These are phyloP conservation scores for Lanistes nyassanus DNA, from an alignment of 1,140 invertebrate genomes.

Conservation along the genomic window DNA sequence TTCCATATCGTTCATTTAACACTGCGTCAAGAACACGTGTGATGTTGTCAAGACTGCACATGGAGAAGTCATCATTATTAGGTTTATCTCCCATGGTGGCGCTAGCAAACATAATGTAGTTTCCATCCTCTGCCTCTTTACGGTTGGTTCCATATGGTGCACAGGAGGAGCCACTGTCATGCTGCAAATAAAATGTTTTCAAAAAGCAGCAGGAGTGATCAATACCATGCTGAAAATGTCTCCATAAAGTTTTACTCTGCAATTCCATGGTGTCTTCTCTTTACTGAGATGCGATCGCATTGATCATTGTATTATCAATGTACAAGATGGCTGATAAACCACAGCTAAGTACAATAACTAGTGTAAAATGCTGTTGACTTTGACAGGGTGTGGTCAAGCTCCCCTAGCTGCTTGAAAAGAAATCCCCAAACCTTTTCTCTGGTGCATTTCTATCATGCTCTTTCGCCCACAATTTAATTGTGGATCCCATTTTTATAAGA, in stretches of 20 bases:
- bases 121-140: slow-evolving; percentile 89
- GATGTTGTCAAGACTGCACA: slow-evolving; percentile 89
- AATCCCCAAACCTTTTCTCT: too few species aligned
- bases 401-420: too few species aligned
- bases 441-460: too few species aligned
- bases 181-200: slow-evolving; percentile 72
- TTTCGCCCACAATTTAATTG: too few species aligned
- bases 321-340: too few species aligned
- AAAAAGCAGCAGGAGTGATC: too few species aligned
- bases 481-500: too few species aligned
- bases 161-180: slow-evolving; percentile 91
- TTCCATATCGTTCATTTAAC: slow-evolving; percentile 81
- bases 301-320: too few species aligned
- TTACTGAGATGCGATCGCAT: too few species aligned
- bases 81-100: slow-evolving; percentile 65
- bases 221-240: neutral
- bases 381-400: too few species aligned
- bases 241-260: neutral
- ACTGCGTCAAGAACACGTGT: slow-evolving; percentile 75
- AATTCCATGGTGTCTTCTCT: slow-evolving; percentile 3
- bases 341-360: too few species aligned
- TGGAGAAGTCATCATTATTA: slow-evolving; percentile 65
- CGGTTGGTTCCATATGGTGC: slow-evolving; percentile 73
- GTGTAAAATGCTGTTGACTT: too few species aligned
- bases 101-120: slow-evolving; percentile 80